Evolutionary conservation across 2,113 vertebrate genomes (phyloP), one percentile per base, ranked within the genome.

Genomic region (Burhinus bistriatus): DNA sequence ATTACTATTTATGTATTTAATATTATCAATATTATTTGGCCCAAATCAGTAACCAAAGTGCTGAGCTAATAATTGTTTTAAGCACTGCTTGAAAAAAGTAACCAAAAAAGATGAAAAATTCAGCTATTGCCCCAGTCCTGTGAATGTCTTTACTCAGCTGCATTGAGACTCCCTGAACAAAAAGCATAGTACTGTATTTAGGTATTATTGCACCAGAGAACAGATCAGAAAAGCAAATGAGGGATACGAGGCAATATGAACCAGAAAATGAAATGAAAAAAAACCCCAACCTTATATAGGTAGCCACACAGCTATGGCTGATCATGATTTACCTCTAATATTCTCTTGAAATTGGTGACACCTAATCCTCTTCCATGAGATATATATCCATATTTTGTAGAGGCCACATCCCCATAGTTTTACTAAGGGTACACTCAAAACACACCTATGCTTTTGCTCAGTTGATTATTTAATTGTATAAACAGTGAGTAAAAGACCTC

Each of bases 281-380:
- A 25, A 11, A 2, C 1, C 3, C 7, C 15, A 71, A 30, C 1
- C 9, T 54, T 66, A 54, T 12, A 18, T 21, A 83, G 7, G 7
- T 42, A 83, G 5, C 3, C 32, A 44, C 6, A 23, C 34, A 66
- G 14, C 3, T 57, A 11, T 52, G 30, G 3, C 2, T 84, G 20
- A 79, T 10, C 3, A 26, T 18, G 5, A 38, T 91, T 61, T 73
- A 38, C 5, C 17, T 71, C 45, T 84, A 27, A 64, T 75, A 76
- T 26, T 85, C 1, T 62, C 61, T 64, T 90, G 61, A 85, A 90
- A 59, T 1, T 26, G 21, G 9, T 76, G 40, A 80, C 40, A 79
- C 13, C 4, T 84, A 66, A 83, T 81, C 16, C 3, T 91, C 22
- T 68, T 87, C 25, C 13, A 27, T 73, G 25, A 81, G 11, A 36